Base-by-base conservation (phyloP, 2,888 invertebrate species). In the Lymantria dispar region DNA sequence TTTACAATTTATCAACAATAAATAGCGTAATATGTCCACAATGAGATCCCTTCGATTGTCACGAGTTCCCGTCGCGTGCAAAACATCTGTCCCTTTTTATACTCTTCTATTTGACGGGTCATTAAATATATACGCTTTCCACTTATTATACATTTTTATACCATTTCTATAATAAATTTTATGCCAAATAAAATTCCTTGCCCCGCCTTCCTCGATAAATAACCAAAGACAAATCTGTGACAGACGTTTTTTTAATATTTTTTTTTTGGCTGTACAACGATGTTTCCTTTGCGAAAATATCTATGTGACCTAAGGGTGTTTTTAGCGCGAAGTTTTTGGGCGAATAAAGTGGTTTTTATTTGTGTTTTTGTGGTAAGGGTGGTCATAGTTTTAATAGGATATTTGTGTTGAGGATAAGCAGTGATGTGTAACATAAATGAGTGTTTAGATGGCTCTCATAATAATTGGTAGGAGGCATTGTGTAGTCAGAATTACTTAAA, bases 131-230 rank as follows among this genome's bases (percentile, higher is more conserved):
- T 85, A 88, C 87, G 85, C 85, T 85, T 89, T 81, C 78, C 85
- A 84, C 86, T 83, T 83, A 87, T 85, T 83, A 87, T 77, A 78
- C 53, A 85, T 86, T 85, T 87, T 86, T 84, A 83, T 85, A 77
- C 80, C 75, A 80, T 82, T 80, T 77, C 76, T 80, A 85, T 71
- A 80, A 84, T 81, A 81, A 76, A 88, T 88, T 86, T 81, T 78
- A 86, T 81, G 88, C 78, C 86, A 86, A 87, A 90, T 87, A 87
- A 86, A 88, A 86, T 82, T 78, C 68, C 66, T 58, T 77, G 64
- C 78, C 68, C 76, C 87, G 84, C 89, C 89, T 65, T 50, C 47
- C 37, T 51, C 64, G 70, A 83, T 85, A 78, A 76, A 72, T 75
- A 65, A 72, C 56, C 59, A 48, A 30, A 51, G 62, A 64, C 62